Percentiles rank a stretch among this genome's conserved stretches.
phyloP scores from a whole-genome alignment of 2,113 vertebrate genomes.

The Telmatochromis brachygnathus region DNA sequence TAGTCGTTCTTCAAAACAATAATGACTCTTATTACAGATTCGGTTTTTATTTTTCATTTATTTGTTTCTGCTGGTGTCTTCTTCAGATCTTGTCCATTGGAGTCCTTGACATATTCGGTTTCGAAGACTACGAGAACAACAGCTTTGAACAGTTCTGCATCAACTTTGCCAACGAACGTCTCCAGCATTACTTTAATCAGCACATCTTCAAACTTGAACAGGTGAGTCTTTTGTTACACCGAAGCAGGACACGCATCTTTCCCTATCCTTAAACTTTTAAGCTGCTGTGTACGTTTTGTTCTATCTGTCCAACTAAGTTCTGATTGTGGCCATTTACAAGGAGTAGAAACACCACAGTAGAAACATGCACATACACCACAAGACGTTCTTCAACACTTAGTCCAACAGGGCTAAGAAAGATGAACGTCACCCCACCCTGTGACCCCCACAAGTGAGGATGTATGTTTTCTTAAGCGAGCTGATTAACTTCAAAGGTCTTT shows the following conservation, averaged over 20 bases:
- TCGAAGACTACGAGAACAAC: slow-evolving; percentile 98
- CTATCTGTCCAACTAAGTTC: background rate
- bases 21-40: background rate
- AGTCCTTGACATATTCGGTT: slow-evolving; percentile 97
- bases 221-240: slow-evolving; percentile 54
- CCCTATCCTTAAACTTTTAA: background rate
- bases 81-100: slow-evolving; percentile 93
- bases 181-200: slow-evolving; percentile 99
- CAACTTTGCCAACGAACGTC: slow-evolving; percentile 96
- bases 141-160: slow-evolving; percentile 99
- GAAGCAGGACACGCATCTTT: background rate
- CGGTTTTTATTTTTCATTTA: background rate
- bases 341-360: no score
- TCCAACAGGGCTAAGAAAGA: background rate
- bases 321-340: background rate
- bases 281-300: background rate
- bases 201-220: slow-evolving; percentile 98
- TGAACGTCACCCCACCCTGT: background rate
- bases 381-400: background rate
- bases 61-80: background rate
- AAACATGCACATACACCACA: background rate
- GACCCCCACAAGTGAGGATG: background rate
- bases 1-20: background rate
- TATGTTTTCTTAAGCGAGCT: background rate
- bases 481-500: slow-evolving; percentile 29